phyloP scores from a whole-genome alignment of 2,113 vertebrate genomes.

The Megaptera novaeangliae region DNA sequence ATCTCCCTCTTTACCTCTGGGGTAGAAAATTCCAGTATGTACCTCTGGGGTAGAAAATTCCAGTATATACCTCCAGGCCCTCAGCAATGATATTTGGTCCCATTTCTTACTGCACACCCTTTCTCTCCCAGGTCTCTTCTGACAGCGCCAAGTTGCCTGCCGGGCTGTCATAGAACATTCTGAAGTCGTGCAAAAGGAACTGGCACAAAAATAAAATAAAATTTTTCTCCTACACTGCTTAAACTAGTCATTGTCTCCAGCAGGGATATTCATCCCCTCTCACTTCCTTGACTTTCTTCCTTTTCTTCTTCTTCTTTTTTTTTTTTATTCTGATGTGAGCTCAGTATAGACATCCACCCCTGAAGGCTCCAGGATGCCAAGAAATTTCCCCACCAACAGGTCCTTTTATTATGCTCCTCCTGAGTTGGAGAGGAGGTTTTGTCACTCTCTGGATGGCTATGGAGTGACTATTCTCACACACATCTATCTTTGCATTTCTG shows the following conservation, averaged over 20 bases:
- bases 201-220: neutral
- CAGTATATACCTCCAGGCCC: neutral
- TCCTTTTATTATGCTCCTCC: neutral
- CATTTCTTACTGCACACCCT: neutral
- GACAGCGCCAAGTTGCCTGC: neutral
- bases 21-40: neutral
- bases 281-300: neutral
- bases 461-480: neutral
- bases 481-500: neutral
- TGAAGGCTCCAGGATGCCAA: neutral
- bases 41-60: neutral
- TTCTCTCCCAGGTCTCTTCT: neutral
- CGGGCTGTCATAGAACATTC: conserved; percentile 33
- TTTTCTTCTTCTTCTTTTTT: neutral
- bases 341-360: neutral
- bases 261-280: neutral
- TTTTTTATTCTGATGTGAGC: conserved; percentile 6
- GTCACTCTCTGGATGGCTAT: neutral
- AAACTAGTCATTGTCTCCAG: conserved; percentile 15
- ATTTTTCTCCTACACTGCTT: neutral
- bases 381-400: neutral
- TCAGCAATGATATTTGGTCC: neutral
- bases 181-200: neutral
- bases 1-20: neutral
- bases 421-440: neutral